Evolutionary conservation across 2,888 invertebrate genomes (phyloP).

Genomic region (Zootermopsis nevadensis): DNA sequence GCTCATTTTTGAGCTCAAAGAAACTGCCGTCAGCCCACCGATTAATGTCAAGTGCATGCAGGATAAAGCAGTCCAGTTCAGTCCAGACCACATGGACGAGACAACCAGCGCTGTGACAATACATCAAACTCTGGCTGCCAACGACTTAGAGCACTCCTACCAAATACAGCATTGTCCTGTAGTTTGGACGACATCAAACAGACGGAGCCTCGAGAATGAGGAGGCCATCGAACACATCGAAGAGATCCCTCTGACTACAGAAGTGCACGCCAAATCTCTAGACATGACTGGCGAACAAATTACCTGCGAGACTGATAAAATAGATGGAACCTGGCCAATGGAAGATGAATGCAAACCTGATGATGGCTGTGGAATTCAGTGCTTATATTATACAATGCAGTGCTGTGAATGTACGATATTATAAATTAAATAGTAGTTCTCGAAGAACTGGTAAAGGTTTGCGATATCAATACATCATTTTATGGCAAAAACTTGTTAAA

Average conservation of each 20-base stretch:
- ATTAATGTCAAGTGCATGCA: conserved; percentile 17
- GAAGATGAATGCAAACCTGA: conserved; percentile 61
- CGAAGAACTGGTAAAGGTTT: neutral
- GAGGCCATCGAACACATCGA: conserved; percentile 30
- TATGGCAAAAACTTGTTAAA: neutral
- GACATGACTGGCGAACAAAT: neutral
- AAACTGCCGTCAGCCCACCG: conserved; percentile 8
- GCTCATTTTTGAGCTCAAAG: conserved; percentile 19
- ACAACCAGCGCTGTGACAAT: neutral
- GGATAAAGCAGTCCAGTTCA: conserved; percentile 37
- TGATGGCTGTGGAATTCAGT: conserved; percentile 71
- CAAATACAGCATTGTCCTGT: neutral
- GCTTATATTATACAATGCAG: conserved; percentile 72
- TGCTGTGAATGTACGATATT: conserved; percentile 72
- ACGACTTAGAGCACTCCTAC: neutral
- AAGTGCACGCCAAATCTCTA: neutral
- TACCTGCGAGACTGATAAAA: conserved; percentile 1
- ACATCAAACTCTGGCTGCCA: neutral
- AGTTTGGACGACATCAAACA: neutral
- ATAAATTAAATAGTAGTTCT: conserved; percentile 54
- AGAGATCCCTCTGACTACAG: neutral
- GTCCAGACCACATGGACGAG: neutral
- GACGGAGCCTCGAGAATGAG: neutral
- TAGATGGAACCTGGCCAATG: conserved; percentile 1
- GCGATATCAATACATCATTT: neutral